Base-by-base conservation (phyloP, 2,888 invertebrate species). In the Athalia cordata region DNA sequence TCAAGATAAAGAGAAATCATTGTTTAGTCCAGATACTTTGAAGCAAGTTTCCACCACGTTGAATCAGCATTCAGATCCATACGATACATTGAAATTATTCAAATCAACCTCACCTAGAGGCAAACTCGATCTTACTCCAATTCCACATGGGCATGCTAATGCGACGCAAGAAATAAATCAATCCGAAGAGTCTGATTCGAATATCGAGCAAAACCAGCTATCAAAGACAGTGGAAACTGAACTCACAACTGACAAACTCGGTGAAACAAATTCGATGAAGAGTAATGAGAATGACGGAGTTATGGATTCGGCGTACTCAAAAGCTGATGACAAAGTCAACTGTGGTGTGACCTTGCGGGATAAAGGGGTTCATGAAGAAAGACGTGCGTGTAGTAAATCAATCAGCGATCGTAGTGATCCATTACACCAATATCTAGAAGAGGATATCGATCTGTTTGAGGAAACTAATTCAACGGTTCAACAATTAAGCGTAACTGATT, bases 341-440 rank as follows among this genome's bases (percentile, higher is more conserved):
- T 45, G 29, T n/a, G 79, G 66, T 43, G 29, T 57, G 6, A 80
- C 66, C 50, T 45, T 78, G 47, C 82, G 78, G 52, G 88, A 87
- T 0, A 83, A 84, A 81, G 65, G 83, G 15, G 61, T 80, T 0
- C 84, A 83, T 3, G 90, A 90, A 57, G 90, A 90, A 50, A 91
- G 89, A 82, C 90, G 90, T 76, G 89, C 89, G 66, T 86, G 90
- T 55, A 89, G 89, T 4, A 93, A 94, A 89, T 91, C 94, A 0
- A 93, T 96, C 4, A 92, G 94, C 72, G 96, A 96, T 89, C 95
- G 94, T 82, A 96, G 96, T 80, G 98, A 98, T 91, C 98, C 98
- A 0, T 90, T 98, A 67, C 95, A 90, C 79, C 91, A 88, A 79
- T 93, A 92, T 87, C 89, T 91, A 83, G 91, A 88, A 79, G 91